Evolutionary conservation across 2,888 invertebrate genomes (phyloP).

Genomic region (Melolontha melolontha): DNA sequence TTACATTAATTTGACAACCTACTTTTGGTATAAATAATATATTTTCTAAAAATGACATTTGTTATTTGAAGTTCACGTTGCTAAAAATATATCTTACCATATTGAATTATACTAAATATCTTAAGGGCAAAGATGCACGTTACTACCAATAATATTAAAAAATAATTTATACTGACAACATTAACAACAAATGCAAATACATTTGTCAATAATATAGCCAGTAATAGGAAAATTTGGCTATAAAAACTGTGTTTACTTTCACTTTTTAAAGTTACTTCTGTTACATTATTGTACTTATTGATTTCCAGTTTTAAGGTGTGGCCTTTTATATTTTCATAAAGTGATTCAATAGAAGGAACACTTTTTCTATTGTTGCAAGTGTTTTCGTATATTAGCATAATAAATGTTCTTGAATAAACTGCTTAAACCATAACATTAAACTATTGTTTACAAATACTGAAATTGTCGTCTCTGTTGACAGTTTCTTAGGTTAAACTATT

Average conservation of each 20-base stretch:
- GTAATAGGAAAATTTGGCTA: conserved; percentile 45
- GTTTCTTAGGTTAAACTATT: too few species aligned
- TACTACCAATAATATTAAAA: conserved; percentile 45
- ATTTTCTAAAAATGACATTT: conserved; percentile 54
- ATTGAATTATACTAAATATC: conserved; percentile 55
- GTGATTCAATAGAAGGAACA: conserved; percentile 32
- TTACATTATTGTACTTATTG: conserved; percentile 43
- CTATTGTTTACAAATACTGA: too few species aligned
- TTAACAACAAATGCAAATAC: conserved; percentile 42
- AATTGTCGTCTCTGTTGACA: too few species aligned
- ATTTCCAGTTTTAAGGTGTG: conserved; percentile 43
- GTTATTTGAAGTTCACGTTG: neutral
- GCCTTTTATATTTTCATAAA: conserved; percentile 49
- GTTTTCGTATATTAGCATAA: neutral
- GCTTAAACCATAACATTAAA: too few species aligned
- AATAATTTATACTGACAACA: conserved; percentile 41
- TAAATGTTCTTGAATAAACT: too few species aligned
- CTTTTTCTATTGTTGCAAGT: conserved; percentile 3
- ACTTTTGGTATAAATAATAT: conserved; percentile 60
- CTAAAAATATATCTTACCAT: conserved; percentile 51
- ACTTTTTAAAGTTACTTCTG: conserved; percentile 49
- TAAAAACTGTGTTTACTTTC: conserved; percentile 42
- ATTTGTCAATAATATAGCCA: conserved; percentile 45
- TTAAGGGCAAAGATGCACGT: conserved; percentile 48
- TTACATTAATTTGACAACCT: conserved; percentile 61